These are phyloP conservation scores for Formica exsecta DNA, from an alignment of 1,140 invertebrate genomes.

Conservation along the genomic window DNA sequence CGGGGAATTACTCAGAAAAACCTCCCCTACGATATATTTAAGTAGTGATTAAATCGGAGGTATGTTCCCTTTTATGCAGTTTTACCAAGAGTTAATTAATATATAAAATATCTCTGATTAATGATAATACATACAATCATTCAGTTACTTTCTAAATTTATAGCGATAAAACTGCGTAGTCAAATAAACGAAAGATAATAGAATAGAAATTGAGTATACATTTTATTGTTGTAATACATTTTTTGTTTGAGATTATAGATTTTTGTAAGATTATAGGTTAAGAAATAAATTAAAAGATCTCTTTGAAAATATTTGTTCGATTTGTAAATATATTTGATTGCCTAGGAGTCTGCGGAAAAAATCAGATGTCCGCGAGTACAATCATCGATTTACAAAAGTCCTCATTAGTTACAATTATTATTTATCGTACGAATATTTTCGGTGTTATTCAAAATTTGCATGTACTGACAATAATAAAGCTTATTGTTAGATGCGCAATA, in stretches of 20 bases:
- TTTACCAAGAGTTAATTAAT: background rate
- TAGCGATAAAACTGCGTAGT: background rate
- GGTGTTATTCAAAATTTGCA: conserved; percentile 30
- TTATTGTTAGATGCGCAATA: conserved; percentile 21
- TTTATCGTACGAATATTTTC: conserved; percentile 16
- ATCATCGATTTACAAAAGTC: background rate
- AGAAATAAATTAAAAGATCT: background rate
- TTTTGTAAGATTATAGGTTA: background rate
- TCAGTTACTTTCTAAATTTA: background rate
- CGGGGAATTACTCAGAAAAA: no score
- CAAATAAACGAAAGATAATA: background rate
- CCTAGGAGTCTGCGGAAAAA: background rate
- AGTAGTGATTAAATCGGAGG: no score
- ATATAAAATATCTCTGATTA: background rate
- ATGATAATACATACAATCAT: background rate
- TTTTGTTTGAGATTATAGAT: background rate
- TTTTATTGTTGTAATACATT: background rate
- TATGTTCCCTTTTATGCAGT: no score
- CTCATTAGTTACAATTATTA: background rate
- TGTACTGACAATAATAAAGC: background rate
- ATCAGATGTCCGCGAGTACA: background rate
- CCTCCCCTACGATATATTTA: no score
- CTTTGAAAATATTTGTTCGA: background rate
- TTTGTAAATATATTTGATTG: background rate
- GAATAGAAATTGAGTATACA: background rate